Percentiles rank a stretch among this genome's conserved stretches.
Conservation (phyloP, 2,888 invertebrate species). For the Phalangium opilio region DNA sequence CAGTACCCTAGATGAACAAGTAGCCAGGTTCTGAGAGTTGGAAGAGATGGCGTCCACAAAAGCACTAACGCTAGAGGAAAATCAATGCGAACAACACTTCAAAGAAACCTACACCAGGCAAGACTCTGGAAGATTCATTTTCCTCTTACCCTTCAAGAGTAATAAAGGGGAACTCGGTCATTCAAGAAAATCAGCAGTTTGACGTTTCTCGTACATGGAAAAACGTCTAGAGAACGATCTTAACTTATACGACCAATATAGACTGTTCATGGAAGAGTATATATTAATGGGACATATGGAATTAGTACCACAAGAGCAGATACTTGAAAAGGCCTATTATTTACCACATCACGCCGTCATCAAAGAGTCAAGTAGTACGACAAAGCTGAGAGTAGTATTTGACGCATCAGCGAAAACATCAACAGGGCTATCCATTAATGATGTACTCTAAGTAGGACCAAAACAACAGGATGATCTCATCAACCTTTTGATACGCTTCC, state of each 20-base stretch:
- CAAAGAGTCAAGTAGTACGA: background rate
- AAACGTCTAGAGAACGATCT: background rate
- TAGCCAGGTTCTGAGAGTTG: too few species aligned
- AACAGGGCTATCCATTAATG: constrained; percentile 24
- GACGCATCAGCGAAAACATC: constrained; percentile 3
- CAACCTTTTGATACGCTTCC: constrained; percentile 23
- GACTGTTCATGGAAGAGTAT: constrained; percentile 1
- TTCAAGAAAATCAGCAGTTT: too few species aligned
- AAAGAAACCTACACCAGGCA: too few species aligned
- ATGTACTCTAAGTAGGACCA: constrained; percentile 25
- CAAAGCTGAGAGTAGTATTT: constrained; percentile 1
- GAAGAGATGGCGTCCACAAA: too few species aligned
- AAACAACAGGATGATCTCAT: constrained; percentile 26
- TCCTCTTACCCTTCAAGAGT: too few species aligned
- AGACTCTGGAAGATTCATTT: too few species aligned
- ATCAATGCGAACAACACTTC: too few species aligned
- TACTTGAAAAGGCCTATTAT: too few species aligned
- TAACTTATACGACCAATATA: background rate
- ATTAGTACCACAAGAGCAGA: background rate
- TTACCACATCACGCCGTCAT: constrained; percentile 3
- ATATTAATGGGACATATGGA: background rate
- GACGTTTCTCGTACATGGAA: too few species aligned
- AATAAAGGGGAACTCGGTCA: too few species aligned
- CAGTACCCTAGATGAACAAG: too few species aligned
- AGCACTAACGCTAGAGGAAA: too few species aligned